Percentiles rank a stretch among this genome's conserved stretches.
Evolutionary conservation across 2,888 invertebrate genomes (phyloP).

Genomic region (Pristionchus arcanus): DNA sequence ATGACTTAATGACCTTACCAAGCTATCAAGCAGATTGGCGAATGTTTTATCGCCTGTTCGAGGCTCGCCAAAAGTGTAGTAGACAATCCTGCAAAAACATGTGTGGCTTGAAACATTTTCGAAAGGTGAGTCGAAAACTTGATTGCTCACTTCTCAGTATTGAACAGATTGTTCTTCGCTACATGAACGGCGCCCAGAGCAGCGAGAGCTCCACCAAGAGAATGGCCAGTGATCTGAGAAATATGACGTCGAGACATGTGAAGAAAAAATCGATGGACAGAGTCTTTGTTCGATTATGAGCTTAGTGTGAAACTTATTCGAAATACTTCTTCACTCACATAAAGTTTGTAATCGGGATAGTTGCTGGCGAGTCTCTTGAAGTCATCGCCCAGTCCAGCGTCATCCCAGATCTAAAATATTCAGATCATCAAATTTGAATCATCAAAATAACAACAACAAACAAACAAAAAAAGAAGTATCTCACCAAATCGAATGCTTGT

Average conservation of each 20-base stretch:
- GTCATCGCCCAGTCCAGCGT: slow-evolving; percentile 17
- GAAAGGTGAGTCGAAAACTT: not conserved
- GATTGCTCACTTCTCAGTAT: not conserved
- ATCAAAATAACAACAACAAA: not conserved
- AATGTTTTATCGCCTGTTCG: slow-evolving; percentile 69
- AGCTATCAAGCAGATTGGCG: slow-evolving; percentile 63
- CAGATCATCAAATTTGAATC: not conserved
- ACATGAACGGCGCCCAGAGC: slow-evolving; percentile 66
- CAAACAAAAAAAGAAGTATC: not conserved
- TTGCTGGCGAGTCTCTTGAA: not conserved
- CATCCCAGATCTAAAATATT: slow-evolving; percentile 11
- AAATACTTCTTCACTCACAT: not conserved
- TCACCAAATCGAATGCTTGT: not conserved
- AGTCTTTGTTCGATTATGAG: not conserved
- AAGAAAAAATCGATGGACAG: too few relatives aligned
- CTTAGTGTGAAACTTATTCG: not conserved
- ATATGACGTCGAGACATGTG: too few relatives aligned
- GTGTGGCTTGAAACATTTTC: not conserved
- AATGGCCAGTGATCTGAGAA: slow-evolving; percentile 70
- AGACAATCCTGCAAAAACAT: not conserved
- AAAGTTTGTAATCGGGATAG: slow-evolving; percentile 17
- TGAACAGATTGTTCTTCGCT: slow-evolving; percentile 38
- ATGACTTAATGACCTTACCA: not conserved
- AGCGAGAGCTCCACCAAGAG: slow-evolving; percentile 71
- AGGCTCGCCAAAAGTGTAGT: slow-evolving; percentile 72